These are phyloP conservation scores for Drosophila guanche DNA, from an alignment of 1,140 invertebrate species.

Conservation along the genomic window DNA sequence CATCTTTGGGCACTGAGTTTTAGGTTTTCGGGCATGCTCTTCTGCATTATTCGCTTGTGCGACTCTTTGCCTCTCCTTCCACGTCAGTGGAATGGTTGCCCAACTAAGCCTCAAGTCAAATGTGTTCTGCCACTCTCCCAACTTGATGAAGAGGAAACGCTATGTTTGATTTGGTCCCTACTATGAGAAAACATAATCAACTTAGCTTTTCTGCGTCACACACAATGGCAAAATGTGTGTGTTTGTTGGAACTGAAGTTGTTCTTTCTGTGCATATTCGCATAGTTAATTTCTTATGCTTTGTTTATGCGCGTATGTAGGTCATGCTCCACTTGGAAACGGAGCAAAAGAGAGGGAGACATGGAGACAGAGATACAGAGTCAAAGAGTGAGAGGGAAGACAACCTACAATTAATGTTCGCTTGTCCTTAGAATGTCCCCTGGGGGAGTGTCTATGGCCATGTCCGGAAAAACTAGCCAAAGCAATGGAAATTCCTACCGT, in stretches of 20 bases:
- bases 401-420: conserved; percentile 24
- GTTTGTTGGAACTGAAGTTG: conserved; percentile 22
- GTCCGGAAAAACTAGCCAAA: conserved; percentile 19
- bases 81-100: not conserved
- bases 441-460: not conserved
- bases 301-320: conserved; percentile 50
- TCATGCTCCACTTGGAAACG: conserved; percentile 51
- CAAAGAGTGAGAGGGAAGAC: not conserved
- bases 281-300: conserved; percentile 42
- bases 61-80: no score
- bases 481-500: conserved; percentile 13
- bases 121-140: not conserved
- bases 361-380: no score
- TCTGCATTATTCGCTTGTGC: no score
- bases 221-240: conserved; percentile 2
- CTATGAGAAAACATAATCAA: conserved; percentile 4
- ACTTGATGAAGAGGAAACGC: conserved; percentile 6
- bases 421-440: conserved; percentile 39
- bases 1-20: no score
- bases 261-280: conserved; percentile 18
- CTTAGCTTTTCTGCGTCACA: no score
- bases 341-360: not conserved
- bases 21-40: no score
- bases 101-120: no score
- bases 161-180: conserved; percentile 10